Conservation (phyloP, 2,888 invertebrate genomes). For the Dasysyrphus albostriatus region DNA sequence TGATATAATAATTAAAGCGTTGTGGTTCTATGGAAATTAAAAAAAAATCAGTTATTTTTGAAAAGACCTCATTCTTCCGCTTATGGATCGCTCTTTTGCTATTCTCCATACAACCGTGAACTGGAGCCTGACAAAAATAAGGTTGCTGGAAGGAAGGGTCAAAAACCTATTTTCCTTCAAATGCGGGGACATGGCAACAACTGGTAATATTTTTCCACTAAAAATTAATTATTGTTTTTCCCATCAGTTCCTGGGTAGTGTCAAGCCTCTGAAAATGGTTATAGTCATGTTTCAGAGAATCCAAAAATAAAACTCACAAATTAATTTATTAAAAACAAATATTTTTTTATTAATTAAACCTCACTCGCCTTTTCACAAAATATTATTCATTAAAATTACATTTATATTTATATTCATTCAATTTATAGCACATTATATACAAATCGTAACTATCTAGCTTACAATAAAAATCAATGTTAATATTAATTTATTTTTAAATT, state of each 20-base stretch:
- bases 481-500: slow-evolving; percentile 10
- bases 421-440: slow-evolving; percentile 55
- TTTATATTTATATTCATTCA: slow-evolving; percentile 20
- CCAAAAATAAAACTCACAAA: not conserved
- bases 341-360: slow-evolving; percentile 21
- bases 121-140: too few species aligned
- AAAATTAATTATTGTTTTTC: not conserved
- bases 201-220: not conserved
- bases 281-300: not conserved
- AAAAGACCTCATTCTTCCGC: too few species aligned
- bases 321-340: slow-evolving; percentile 33
- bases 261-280: too few species aligned
- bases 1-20: too few species aligned
- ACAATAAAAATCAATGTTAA: slow-evolving; percentile 7
- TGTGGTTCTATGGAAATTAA: too few species aligned
- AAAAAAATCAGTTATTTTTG: too few species aligned
- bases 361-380: slow-evolving; percentile 36
- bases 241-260: not conserved
- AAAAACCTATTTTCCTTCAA: too few species aligned
- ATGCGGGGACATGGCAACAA: too few species aligned
- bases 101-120: too few species aligned
- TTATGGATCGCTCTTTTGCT: too few species aligned
- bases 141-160: too few species aligned
- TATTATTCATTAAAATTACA: slow-evolving; percentile 28
- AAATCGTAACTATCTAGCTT: slow-evolving; percentile 75